Conservation (phyloP, 2,113 vertebrate genomes). For the Coturnix japonica region DNA sequence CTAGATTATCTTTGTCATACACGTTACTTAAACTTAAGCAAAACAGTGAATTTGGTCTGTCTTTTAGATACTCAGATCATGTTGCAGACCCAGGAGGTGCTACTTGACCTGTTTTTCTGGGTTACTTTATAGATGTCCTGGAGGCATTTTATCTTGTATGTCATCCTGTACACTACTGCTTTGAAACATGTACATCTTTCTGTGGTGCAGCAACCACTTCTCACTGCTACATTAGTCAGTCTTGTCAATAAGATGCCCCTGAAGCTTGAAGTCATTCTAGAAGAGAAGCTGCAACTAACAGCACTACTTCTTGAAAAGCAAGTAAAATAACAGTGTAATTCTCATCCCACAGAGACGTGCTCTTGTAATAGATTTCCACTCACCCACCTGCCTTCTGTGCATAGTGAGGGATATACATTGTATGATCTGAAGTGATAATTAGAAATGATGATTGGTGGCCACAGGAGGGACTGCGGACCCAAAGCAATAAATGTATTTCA, state of each 20-base stretch:
- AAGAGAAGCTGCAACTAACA: not conserved
- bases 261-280: not conserved
- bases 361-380: slow-evolving; percentile 55
- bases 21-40: not conserved
- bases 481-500: slow-evolving; percentile 6
- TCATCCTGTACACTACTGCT: not conserved
- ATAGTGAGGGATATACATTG: slow-evolving; percentile 3
- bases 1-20: not conserved
- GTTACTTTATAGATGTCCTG: not conserved
- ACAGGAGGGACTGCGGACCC: slow-evolving; percentile 9
- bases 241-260: not conserved
- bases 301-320: not conserved
- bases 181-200: not conserved
- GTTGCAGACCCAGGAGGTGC: not conserved
- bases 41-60: not conserved
- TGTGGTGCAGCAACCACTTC: not conserved
- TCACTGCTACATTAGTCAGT: not conserved
- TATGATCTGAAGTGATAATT: slow-evolving; percentile 61
- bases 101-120: not conserved
- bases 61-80: not conserved
- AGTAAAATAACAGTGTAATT: not conserved
- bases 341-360: slow-evolving; percentile 4
- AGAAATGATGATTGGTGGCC: slow-evolving; percentile 39
- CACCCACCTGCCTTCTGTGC: slow-evolving; percentile 64
- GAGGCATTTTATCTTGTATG: not conserved